phyloP scores from a whole-genome alignment of 2,113 vertebrate genomes.

The Tachysurus vachellii region DNA sequence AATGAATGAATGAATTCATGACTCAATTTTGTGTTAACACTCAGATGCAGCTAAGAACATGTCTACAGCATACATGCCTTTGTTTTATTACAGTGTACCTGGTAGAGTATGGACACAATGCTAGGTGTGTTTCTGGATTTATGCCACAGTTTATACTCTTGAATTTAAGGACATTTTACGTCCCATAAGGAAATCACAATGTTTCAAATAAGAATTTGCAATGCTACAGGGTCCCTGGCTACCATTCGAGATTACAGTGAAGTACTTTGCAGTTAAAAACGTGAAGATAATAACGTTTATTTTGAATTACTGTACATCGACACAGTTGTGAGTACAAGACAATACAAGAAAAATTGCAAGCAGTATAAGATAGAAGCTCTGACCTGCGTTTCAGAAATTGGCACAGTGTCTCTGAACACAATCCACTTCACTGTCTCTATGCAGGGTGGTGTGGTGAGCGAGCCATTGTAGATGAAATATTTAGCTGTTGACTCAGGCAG shows the following conservation, averaged over 20 bases:
- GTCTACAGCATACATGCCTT: background rate
- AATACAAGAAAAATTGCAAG: background rate
- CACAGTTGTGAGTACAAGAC: background rate
- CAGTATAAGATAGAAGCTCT: background rate
- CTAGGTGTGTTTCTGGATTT: background rate
- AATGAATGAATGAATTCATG: no score
- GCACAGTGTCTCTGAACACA: conserved; percentile 87
- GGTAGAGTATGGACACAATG: background rate
- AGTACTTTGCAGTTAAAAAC: background rate
- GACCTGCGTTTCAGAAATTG: conserved; percentile 93
- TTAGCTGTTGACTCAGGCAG: conserved; percentile 89
- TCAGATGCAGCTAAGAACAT: background rate
- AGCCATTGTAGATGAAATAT: conserved; percentile 95
- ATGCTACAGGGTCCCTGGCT: background rate
- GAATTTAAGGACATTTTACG: no score
- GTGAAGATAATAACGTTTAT: background rate
- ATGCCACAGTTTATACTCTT: background rate
- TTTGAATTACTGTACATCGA: background rate
- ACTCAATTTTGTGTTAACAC: background rate
- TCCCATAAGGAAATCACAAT: no score
- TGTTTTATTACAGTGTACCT: background rate
- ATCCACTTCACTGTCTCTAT: conserved; percentile 92
- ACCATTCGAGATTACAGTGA: background rate
- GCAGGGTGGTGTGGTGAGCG: conserved; percentile 88
- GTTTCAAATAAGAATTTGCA: no score